Conservation (phyloP, 2,888 invertebrate species). For the Caenorhabditis becei region DNA sequence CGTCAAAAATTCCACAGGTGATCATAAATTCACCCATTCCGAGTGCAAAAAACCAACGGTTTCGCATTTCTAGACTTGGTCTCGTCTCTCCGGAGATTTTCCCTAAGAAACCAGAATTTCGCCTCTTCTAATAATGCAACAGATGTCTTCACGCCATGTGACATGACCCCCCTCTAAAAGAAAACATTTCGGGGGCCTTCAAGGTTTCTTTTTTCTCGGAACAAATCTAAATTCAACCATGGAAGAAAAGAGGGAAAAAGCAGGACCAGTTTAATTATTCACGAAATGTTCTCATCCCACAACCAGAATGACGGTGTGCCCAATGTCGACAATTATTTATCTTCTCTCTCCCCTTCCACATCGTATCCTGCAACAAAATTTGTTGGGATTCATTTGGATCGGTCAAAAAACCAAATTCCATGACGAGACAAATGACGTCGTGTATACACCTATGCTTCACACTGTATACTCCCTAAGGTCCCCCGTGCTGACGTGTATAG, state of each 20-base stretch:
- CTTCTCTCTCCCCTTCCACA: conserved; percentile 13
- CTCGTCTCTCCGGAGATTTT: no score
- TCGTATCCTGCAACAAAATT: conserved; percentile 30
- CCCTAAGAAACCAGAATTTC: no score
- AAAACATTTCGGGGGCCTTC: conserved; percentile 16
- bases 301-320: conserved; percentile 32
- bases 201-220: conserved; percentile 2
- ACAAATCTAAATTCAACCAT: neutral
- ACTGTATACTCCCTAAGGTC: conserved; percentile 1
- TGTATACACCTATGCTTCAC: neutral
- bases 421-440: conserved; percentile 23
- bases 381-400: conserved; percentile 8
- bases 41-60: conserved; percentile 7
- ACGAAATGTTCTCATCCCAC: conserved; percentile 26
- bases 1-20: conserved; percentile 1
- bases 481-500: neutral
- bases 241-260: conserved; percentile 12
- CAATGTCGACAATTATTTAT: conserved; percentile 53
- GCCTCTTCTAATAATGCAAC: conserved; percentile 4
- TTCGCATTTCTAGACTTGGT: neutral
- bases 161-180: conserved; percentile 1
- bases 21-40: conserved; percentile 25
- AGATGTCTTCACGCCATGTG: conserved; percentile 11
- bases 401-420: conserved; percentile 30
- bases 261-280: conserved; percentile 39